phyloP scores from a whole-genome alignment of 1,140 invertebrate genomes.

The Asbolus verrucosus region DNA sequence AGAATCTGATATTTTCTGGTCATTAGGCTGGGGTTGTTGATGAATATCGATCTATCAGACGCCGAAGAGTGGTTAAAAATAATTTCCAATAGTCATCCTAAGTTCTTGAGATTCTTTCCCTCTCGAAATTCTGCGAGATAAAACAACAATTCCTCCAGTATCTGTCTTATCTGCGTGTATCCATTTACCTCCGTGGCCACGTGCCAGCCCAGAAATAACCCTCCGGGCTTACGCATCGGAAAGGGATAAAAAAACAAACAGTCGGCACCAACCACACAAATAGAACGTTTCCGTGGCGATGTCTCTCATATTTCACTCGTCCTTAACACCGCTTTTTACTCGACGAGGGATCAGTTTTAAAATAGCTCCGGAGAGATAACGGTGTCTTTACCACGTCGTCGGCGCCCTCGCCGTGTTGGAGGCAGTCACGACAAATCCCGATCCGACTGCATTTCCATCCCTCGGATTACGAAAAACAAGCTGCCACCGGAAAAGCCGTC shows the following conservation, averaged over 20 bases:
- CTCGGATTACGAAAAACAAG: conserved; percentile 18
- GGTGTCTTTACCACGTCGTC: neutral
- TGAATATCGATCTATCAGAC: no score
- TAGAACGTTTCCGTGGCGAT: conserved; percentile 18
- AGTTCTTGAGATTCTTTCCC: no score
- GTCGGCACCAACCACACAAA: conserved; percentile 11
- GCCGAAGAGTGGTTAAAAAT: no score
- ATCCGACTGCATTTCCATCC: neutral
- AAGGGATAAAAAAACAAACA: conserved; percentile 1
- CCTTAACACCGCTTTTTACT: conserved; percentile 33
- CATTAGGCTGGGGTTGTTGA: no score
- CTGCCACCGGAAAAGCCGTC: conserved; percentile 22
- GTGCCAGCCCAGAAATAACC: conserved; percentile 7
- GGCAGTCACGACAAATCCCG: neutral
- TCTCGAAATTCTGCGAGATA: no score
- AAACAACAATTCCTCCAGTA: no score
- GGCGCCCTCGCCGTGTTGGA: no score
- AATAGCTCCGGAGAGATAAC: conserved; percentile 18
- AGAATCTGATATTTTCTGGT: no score
- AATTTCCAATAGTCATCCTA: no score
- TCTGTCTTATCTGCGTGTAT: no score
- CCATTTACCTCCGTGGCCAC: neutral
- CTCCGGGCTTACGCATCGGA: neutral
- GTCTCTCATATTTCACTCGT: conserved; percentile 25
- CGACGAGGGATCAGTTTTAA: conserved; percentile 32